A percentile compares a stretch with the other conserved stretches of the same genome.
phyloP scores from a whole-genome alignment of 2,797 vertebrate species.

The Gymnocypris eckloni region DNA sequence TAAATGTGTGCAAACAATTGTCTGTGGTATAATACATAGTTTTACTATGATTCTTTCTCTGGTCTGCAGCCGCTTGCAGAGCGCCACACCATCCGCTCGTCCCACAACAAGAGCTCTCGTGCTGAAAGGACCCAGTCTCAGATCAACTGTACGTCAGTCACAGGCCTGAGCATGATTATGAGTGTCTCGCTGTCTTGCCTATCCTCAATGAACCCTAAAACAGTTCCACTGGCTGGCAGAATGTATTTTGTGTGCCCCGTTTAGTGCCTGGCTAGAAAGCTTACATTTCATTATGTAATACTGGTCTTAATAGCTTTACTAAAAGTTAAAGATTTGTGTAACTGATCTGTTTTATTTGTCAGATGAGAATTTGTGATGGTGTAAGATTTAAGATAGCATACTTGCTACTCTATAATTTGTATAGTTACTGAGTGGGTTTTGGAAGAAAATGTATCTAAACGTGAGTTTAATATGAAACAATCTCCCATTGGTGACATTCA shows the following conservation, averaged over 20 bases:
- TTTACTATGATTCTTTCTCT: conserved; percentile 23
- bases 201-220: background rate
- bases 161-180: background rate
- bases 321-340: background rate
- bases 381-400: background rate
- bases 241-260: background rate
- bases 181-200: background rate
- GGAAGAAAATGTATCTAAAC: background rate
- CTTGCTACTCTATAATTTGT: background rate
- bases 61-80: conserved; percentile 82
- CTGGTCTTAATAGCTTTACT: background rate
- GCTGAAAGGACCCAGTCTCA: conserved; percentile 92
- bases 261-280: background rate
- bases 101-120: conserved; percentile 84
- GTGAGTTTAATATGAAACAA: background rate
- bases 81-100: conserved; percentile 96
- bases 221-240: background rate
- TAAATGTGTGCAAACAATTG: background rate
- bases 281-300: background rate
- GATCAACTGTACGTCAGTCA: conserved; percentile 90
- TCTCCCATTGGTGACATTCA: background rate
- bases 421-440: background rate
- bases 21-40: background rate
- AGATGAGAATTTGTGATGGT: background rate
- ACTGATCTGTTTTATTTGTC: background rate